Base-by-base conservation (phyloP, 2,797 vertebrate genomes). In the Leuciscus waleckii region DNA sequence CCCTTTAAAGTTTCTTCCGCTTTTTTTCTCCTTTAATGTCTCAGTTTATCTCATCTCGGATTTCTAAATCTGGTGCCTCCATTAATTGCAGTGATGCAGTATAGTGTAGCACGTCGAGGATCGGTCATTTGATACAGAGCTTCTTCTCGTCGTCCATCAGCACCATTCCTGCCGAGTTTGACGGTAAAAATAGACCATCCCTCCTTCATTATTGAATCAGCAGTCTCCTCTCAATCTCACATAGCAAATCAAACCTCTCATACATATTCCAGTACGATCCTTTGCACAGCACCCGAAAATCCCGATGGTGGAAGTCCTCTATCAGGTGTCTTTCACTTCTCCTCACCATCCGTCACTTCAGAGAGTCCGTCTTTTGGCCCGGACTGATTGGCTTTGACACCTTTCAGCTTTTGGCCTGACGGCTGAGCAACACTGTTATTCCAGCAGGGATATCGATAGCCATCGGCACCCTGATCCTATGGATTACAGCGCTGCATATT, bases 151-250 rank as follows among this genome's bases (percentile, higher is more conserved):
- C 56, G 16, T 67, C 74, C 61, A 29, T 69, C 46, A 68, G 61
- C 11, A 2, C 56, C 56, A 63, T 46, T 63, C 69, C 70, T 75
- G 70, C 21, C 32, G 23, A 58, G 49, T 81, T 67, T 26, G 2
- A 13, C 14, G 9, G 32, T 75, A 86, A 81, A 76, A 83, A 75
- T 83, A 83, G 56, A 49, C 70, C 19, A 11, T 32, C n/a, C 61
- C 41, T 46, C 17, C 41, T 35, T 83, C 39, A 13, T 74, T 82
- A 74, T 73, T 58, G 68, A 73, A 61, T 73, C 80, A 61, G 69
- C 80, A 49, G 11, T 74, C n/a, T 74, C 35, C 17, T 46, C 69
- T 82, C 51, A 73, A 35, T 74, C 56, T 74, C 56, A 56, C 43
- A 41, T 29, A 5, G 67, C 68, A 81, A 54, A 69, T 81, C 23